Conservation (phyloP, 2,888 invertebrate genomes). For the Philaethria dido region DNA sequence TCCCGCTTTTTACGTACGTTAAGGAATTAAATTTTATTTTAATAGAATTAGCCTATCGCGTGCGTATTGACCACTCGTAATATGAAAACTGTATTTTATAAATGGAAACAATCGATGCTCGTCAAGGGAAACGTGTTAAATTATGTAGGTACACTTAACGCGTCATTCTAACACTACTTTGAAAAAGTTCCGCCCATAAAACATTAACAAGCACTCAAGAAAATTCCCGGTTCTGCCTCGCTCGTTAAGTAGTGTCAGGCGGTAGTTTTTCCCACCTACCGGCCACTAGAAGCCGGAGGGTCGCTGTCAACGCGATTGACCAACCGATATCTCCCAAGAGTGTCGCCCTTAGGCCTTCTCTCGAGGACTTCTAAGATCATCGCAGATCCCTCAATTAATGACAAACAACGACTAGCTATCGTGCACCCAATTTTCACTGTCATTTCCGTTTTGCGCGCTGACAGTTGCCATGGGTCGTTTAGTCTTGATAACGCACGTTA, state of each 20-base stretch:
- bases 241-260: conserved; percentile 82
- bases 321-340: conserved; percentile 79
- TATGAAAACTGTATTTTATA: conserved; percentile 47
- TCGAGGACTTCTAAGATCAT: conserved; percentile 71
- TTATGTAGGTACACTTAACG: conserved; percentile 81
- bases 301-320: conserved; percentile 81
- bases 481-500: background rate
- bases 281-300: conserved; percentile 72
- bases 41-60: conserved; percentile 62
- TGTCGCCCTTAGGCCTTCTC: conserved; percentile 63
- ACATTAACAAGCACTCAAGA: conserved; percentile 84
- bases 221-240: conserved; percentile 77
- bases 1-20: conserved; percentile 65
- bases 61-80: conserved; percentile 45
- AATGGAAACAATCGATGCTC: conserved; percentile 58
- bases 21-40: conserved; percentile 72
- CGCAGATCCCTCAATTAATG: conserved; percentile 81
- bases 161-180: conserved; percentile 79
- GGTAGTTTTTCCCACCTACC: conserved; percentile 82
- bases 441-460: conserved; percentile 72
- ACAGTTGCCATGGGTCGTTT: conserved; percentile 75
- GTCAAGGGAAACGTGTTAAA: conserved; percentile 76
- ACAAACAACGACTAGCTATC: conserved; percentile 71
- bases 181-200: conserved; percentile 83
- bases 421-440: conserved; percentile 78